Conservation (phyloP, 1,140 invertebrate genomes). For the Alviniconcha marisindica region DNA sequence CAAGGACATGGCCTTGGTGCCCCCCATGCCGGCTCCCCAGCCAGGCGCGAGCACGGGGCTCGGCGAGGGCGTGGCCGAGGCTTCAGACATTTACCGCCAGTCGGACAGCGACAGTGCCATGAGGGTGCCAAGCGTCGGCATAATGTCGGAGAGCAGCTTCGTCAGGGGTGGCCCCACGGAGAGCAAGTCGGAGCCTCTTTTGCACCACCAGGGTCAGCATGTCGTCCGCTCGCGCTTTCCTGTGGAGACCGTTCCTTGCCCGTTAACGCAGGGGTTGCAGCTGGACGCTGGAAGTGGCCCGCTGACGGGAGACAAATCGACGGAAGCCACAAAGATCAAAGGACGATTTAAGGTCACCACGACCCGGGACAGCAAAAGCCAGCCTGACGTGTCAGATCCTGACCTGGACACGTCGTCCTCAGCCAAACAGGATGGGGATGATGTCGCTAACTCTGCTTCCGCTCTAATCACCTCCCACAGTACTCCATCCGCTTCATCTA, state of each 20-base stretch:
- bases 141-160: neutral
- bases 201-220: constrained; percentile 34
- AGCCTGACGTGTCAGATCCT: constrained; percentile 20
- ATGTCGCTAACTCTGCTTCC: constrained; percentile 41
- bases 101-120: constrained; percentile 5
- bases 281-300: neutral
- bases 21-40: neutral
- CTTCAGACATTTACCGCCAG: constrained; percentile 38
- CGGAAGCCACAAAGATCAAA: constrained; percentile 32
- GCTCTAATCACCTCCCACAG: neutral
- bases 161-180: constrained; percentile 12
- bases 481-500: constrained; percentile 46
- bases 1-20: constrained; percentile 43
- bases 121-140: neutral
- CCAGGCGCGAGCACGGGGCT: neutral
- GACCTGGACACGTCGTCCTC: neutral
- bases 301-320: neutral
- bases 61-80: constrained; percentile 1
- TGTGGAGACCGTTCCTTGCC: neutral
- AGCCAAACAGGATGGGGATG: constrained; percentile 36
- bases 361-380: constrained; percentile 37
- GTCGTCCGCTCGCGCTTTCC: neutral
- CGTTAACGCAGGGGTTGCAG: neutral
- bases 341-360: constrained; percentile 54
- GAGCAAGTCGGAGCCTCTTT: constrained; percentile 27